Evolutionary conservation across 2,113 vertebrate species (phyloP).

Genomic region (Trematomus loennbergii): DNA sequence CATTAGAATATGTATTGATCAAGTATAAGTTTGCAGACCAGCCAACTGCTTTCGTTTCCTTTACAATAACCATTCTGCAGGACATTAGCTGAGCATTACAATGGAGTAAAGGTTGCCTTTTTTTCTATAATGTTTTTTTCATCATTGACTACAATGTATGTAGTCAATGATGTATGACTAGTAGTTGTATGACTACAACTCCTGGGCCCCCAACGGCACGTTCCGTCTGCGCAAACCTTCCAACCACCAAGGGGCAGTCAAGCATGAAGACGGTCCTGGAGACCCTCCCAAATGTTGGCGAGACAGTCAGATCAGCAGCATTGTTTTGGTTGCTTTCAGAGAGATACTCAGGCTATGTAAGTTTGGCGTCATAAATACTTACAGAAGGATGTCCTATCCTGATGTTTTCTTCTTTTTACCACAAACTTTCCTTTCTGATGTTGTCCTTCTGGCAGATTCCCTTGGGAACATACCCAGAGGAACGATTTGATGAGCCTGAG

Average conservation of each 20-base stretch:
- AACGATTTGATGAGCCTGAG: no score
- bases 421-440: no score
- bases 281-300: slow-evolving; percentile 56
- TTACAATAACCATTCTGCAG: not conserved
- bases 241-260: slow-evolving; percentile 65
- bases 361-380: no score
- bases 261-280: slow-evolving; percentile 58
- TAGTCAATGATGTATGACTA: no score
- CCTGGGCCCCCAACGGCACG: slow-evolving; percentile 59
- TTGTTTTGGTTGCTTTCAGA: not conserved
- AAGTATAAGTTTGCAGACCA: not conserved
- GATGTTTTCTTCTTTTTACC: no score
- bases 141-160: no score
- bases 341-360: no score
- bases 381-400: no score
- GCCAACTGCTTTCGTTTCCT: not conserved
- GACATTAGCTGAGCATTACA: not conserved
- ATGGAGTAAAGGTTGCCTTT: not conserved
- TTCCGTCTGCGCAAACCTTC: slow-evolving; percentile 57
- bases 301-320: not conserved
- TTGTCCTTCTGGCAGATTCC: no score
- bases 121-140: not conserved
- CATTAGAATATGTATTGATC: not conserved
- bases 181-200: slow-evolving; percentile 71
- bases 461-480: no score